A percentile compares a stretch with the other conserved stretches of the same genome.
Conservation (phyloP, 2,888 invertebrate genomes). For the Pristionchus entomophagus region DNA sequence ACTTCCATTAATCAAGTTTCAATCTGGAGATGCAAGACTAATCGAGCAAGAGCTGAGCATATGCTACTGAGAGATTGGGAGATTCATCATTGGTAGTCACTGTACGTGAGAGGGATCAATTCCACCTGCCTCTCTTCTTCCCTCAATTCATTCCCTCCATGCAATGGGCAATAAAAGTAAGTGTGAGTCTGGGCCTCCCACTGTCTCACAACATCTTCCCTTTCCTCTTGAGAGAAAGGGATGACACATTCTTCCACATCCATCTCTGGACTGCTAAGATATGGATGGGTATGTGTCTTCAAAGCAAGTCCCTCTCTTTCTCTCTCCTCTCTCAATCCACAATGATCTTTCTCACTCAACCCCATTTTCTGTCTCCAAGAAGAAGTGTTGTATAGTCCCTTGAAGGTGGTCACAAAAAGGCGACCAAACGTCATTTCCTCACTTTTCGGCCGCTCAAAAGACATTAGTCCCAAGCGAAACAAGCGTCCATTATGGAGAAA, state of each 20-base stretch:
- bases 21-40: background rate
- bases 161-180: background rate
- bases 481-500: background rate
- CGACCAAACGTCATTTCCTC: background rate
- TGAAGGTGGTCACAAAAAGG: constrained; percentile 2
- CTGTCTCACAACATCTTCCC: background rate
- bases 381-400: constrained; percentile 7
- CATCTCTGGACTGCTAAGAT: constrained; percentile 11
- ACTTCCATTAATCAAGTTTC: constrained; percentile 3
- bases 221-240: constrained; percentile 2
- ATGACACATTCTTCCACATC: constrained; percentile 18
- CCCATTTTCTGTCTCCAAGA: background rate
- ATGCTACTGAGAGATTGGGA: background rate
- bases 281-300: constrained; percentile 4
- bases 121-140: background rate
- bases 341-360: background rate
- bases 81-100: no score
- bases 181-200: background rate
- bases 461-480: background rate
- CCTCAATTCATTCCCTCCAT: background rate
- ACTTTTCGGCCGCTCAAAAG: background rate
- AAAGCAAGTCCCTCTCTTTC: background rate
- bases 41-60: background rate
- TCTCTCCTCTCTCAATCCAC: background rate
- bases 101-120: no score